Evolutionary conservation across 2,888 invertebrate species (phyloP), one percentile per base, ranked within the genome.

Genomic region (Hyles lineata): DNA sequence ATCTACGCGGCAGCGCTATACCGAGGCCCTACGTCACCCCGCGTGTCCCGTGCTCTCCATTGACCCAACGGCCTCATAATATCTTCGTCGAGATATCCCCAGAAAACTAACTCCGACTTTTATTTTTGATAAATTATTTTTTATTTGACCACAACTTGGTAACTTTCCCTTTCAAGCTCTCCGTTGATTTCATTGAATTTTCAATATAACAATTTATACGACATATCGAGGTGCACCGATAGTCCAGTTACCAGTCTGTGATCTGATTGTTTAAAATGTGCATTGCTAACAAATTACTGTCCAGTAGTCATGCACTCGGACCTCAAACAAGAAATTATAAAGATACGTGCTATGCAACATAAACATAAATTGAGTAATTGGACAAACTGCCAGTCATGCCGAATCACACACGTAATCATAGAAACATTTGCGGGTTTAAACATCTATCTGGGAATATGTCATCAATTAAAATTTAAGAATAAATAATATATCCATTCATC

Each of bases 281-380:
- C 25, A 23, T 43, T 8, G 15, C 1, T 67, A 32, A 21, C 9
- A 21, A 52, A 76, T 74, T 76, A 74, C 69, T 73, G 6, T 80
- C 71, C 73, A 82, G 82, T 87, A 81, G 70, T 74, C 89, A 91
- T 92, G 92, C 92, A 79, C 75, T 81, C 77, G 78, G 77, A 86
- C 52, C 92, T 89, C 92, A 92, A 93, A 93, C 92, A 91, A 82
- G 91, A 92, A 92, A 92, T 91, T 89, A 86, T 11, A 43, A 75
- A 87, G 82, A 84, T 79, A 78, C 73, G 63, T 55, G 70, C 71
- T 80, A 83, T 84, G 88, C 88, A 87, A 89, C 80, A 76, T 74
- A 87, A 84, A 81, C 76, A 75, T 74, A 80, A 82, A 79, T 74
- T 58, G 72, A 74, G 43, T 15, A 6, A 75, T 71, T 58, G 74